These are phyloP conservation scores for Oscheius myriophilus DNA, from an alignment of 2,888 invertebrate genomes.

Conservation along the genomic window DNA sequence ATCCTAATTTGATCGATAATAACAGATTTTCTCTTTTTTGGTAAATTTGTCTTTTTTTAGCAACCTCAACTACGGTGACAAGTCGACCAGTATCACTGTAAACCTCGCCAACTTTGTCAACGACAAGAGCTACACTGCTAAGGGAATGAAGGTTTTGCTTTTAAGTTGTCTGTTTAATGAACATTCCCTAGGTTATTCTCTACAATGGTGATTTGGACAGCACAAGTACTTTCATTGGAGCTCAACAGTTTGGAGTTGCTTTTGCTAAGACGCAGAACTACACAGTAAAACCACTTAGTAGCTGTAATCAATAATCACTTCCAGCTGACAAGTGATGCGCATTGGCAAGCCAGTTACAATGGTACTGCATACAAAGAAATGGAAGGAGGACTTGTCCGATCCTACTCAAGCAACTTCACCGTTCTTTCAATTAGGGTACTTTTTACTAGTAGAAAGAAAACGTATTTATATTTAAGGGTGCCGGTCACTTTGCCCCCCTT, in stretches of 20 bases:
- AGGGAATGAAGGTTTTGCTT: conserved; percentile 30
- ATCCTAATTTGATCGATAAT: neutral
- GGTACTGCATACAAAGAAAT: conserved; percentile 37
- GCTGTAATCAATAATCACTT: neutral
- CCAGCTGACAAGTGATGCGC: conserved; percentile 33
- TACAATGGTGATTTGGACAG: conserved; percentile 60
- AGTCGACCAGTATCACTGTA: conserved; percentile 32
- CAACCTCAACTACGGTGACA: conserved; percentile 21
- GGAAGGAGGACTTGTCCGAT: conserved; percentile 41
- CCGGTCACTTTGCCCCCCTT: conserved; percentile 46
- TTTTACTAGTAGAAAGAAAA: neutral
- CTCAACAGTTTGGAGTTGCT: conserved; percentile 50
- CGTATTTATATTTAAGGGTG: conserved; percentile 38
- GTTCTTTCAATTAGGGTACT: conserved; percentile 39
- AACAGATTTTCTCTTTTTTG: neutral
- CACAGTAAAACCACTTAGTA: conserved; percentile 8
- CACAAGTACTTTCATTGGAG: conserved; percentile 49
- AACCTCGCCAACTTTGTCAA: conserved; percentile 34
- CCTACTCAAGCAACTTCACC: conserved; percentile 35
- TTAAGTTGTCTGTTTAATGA: neutral
- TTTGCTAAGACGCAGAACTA: conserved; percentile 29
- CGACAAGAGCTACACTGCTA: conserved; percentile 29
- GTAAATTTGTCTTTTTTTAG: conserved; percentile 17
- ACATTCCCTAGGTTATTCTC: conserved; percentile 36
- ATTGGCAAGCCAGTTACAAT: conserved; percentile 46